These are phyloP conservation scores for Laterallus jamaicensis DNA, from an alignment of 2,113 vertebrate species.

Conservation along the genomic window DNA sequence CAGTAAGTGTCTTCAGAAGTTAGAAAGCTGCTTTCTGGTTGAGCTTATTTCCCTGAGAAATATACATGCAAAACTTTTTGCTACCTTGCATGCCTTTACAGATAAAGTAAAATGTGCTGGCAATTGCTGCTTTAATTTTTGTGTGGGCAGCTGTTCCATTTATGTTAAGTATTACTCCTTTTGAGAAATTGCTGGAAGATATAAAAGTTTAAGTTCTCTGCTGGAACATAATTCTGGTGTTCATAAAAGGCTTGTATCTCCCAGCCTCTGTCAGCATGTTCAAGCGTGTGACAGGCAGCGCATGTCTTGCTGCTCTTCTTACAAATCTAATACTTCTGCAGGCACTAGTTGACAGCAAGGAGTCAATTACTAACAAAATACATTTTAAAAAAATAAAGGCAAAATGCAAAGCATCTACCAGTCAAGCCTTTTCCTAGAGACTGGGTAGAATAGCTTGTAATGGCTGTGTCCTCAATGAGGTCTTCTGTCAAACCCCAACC, in stretches of 20 bases:
- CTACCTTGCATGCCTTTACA: background rate
- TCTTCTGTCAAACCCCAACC: background rate
- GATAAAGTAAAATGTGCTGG: background rate
- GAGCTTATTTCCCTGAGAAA: slow-evolving; percentile 20
- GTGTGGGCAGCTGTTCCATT: slow-evolving; percentile 13
- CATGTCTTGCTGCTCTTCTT: background rate
- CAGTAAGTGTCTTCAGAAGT: background rate
- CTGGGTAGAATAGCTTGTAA: background rate
- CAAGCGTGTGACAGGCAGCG: background rate
- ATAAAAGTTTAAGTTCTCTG: slow-evolving; percentile 3
- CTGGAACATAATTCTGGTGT: background rate
- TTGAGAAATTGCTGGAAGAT: background rate
- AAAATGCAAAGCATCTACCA: background rate
- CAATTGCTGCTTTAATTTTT: slow-evolving; percentile 45
- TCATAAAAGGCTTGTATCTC: background rate
- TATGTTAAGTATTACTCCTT: background rate
- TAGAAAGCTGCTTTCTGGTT: background rate
- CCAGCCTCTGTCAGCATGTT: background rate
- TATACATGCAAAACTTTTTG: background rate
- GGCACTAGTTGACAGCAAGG: background rate
- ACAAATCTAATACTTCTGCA: background rate
- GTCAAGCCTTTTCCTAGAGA: background rate
- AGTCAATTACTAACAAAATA: background rate
- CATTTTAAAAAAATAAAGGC: background rate
- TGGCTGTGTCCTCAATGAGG: background rate